These are phyloP conservation scores for Synergus laeviventris DNA, from an alignment of 2,888 invertebrate species.

Conservation along the genomic window DNA sequence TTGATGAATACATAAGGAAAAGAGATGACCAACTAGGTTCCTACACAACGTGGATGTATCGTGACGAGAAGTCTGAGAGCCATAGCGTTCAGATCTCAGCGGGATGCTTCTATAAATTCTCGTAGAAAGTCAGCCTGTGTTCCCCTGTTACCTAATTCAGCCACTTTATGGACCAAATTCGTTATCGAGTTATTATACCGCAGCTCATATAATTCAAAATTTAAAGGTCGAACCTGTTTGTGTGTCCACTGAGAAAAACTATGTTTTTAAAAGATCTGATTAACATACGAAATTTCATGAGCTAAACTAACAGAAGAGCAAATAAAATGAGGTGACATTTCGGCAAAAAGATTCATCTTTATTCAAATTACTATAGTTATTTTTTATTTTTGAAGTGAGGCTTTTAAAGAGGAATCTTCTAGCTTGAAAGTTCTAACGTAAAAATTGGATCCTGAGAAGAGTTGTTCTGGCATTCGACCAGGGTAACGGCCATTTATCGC, in stretches of 20 bases:
- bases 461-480: conserved; percentile 33
- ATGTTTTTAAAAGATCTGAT: neutral
- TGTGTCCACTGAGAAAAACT: neutral
- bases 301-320: neutral
- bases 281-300: neutral
- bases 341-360: neutral
- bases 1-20: conserved; percentile 34
- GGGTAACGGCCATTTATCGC: conserved; percentile 32
- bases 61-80: conserved; percentile 17
- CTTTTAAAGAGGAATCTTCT: neutral
- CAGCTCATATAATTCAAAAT: conserved; percentile 33
- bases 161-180: conserved; percentile 30
- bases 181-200: conserved; percentile 20
- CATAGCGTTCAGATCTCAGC: conserved; percentile 34
- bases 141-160: conserved; percentile 31
- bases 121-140: conserved; percentile 30
- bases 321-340: neutral
- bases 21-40: conserved; percentile 34
- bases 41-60: conserved; percentile 26
- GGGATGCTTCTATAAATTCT: conserved; percentile 36
- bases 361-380: neutral
- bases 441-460: conserved; percentile 8
- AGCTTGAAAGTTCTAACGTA: neutral
- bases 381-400: neutral
- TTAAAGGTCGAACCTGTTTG: neutral